A percentile compares a stretch with the other conserved stretches of the same genome.
phyloP scores from a whole-genome alignment of 2,797 vertebrate genomes.

The Malurus splendens region DNA sequence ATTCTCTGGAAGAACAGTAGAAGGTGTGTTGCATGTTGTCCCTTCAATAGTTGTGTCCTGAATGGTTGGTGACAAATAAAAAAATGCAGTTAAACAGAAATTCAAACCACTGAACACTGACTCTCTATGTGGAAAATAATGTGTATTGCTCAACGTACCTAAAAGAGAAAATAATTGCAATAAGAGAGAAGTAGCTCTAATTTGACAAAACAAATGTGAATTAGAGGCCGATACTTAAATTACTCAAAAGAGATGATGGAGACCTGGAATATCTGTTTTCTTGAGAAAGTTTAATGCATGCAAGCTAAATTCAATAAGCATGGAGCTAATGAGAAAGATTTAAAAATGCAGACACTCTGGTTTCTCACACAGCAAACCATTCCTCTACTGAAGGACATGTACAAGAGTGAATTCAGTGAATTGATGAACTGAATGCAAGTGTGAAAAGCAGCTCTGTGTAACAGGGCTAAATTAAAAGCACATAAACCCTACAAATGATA shows the following conservation, averaged over 20 bases:
- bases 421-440: neutral
- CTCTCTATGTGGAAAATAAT: neutral
- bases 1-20: conserved; percentile 86
- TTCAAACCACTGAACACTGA: neutral
- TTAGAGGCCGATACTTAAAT: neutral
- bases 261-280: neutral
- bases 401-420: neutral
- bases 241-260: neutral
- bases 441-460: neutral
- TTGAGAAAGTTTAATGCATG: neutral
- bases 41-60: conserved; percentile 73
- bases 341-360: neutral
- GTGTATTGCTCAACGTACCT: neutral
- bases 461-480: neutral
- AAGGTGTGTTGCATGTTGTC: conserved; percentile 72
- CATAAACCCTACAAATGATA: neutral
- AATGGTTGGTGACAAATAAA: conserved; percentile 37
- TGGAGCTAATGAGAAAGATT: neutral
- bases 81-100: conserved; percentile 9
- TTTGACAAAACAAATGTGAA: neutral
- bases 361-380: neutral
- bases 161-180: neutral
- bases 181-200: neutral
- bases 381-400: neutral
- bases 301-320: neutral